Evolutionary conservation across 1,140 invertebrate genomes (phyloP), one percentile per base, ranked within the genome.

Genomic region (Andrena cerasifolii): DNA sequence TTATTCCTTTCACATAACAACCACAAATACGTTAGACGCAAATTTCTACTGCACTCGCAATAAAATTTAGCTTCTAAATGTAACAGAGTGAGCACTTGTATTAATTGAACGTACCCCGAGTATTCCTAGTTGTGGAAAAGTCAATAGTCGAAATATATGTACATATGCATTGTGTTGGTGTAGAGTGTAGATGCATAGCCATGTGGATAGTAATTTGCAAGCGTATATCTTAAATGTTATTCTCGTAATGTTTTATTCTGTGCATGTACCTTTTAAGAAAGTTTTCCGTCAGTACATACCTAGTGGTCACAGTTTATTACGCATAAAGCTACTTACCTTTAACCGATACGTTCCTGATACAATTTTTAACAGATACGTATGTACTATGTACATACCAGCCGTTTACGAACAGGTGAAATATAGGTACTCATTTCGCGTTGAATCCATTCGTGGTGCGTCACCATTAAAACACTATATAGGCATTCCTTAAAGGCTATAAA

Each of bases 61-160:
- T 21, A 45, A 70, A 58, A 33, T 33, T 51, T 63, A 1, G n/a
- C 21, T 67, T 26, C 53, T n/a, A 67, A 36, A 67, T 56, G 31
- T 45, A 2, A 12, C 31, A n/a, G 12, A 56, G 18, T 56, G 26
- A 8, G 28, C 2, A 58, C 14, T 16, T 33, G 33, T 18, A n/a
- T n/a, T 6, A n/a, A n/a, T n/a, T n/a, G n/a, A n/a, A n/a, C n/a
- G n/a, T n/a, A n/a, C n/a, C n/a, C 54, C 14, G 18, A 33, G 7
- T 31, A 58, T 33, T 58, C 33, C 26, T 58, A 58, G 28, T 28
- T 12, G 26, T 31, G 53, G 2, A 54, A 54, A 26, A 26, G 10
- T 10, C 3, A 12, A 26, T 26, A n/a, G n/a, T n/a, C 24, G 24
- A 54, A 28, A 26, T 54, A 26, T 10, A 14, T 12, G n/a, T n/a